Base-by-base conservation (phyloP, 2,113 vertebrate species). In the Peucedramus taeniatus region DNA sequence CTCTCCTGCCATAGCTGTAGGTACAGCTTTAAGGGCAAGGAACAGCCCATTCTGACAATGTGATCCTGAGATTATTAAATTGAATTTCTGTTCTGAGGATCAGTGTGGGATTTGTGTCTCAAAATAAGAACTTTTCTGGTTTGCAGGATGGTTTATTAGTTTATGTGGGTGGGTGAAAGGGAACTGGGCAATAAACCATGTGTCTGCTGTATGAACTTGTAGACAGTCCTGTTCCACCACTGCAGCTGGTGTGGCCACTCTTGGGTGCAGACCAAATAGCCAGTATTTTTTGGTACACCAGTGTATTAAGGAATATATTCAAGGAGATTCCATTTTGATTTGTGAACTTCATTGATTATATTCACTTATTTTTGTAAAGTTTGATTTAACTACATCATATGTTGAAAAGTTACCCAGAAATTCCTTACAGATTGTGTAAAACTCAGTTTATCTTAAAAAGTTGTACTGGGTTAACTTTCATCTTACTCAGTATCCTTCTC, bases 1-100 rank as follows among this genome's bases (percentile, higher is more conserved):
- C 15, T 53, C 44, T n/a, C 20, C 0, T 21, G n/a, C n/a, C 6
- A 0, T 2, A 4, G 45, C 44, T 26, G 18, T 3, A 5, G 61
- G 18, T 12, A 15, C 14, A 44, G 44, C 33, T 33, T 23, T 12
- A 19, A 19, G 47, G 53, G 31, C 33, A 49, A n/a, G 77, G 56
- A 72, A 16, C 18, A 31, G 37, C 39, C 8, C 5, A 3, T 47
- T 47, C 22, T 47, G 42, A 26, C 22, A 44, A 2, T 33, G 70
- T n/a, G 60, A n/a, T 24, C 15, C 13, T 0, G 15, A 47, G 64
- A 27, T 84, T 33, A 15, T 65, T n/a, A 11, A 49, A 65, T 66
- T 44, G 15, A 12, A 15, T 66, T 50, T 70, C 14, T 66, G 3
- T 77, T 66, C 60, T 79, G 57, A 78, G 39, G 19, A 61, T n/a